Base-by-base conservation (phyloP, 2,797 vertebrate species). In the Champsocephalus gunnari region DNA sequence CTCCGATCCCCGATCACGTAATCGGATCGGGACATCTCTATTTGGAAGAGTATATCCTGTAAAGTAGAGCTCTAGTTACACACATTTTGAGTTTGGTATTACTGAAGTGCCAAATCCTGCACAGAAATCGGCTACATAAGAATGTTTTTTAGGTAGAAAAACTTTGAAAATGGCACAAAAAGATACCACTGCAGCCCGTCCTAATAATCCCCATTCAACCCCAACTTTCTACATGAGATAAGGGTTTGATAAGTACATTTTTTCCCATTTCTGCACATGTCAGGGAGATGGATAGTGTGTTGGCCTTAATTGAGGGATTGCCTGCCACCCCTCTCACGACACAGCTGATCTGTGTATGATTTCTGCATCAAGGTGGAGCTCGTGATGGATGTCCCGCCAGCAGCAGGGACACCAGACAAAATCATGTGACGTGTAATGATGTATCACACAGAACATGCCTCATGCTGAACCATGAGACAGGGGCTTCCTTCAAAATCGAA, bases 281-380 rank as follows among this genome's bases (percentile, higher is more conserved):
- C 85, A 81, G 74, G 32, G 62, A 84, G 89, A 93, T 83, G 81
- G 75, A 91, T 85, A 19, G 73, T 43, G 16, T 66, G 73, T 44
- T 72, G 77, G 82, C 75, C 69, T 84, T 84, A 83, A 83, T 75
- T 89, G 89, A 89, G 65, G 73, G 58, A 91, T 90, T 75, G 80
- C 80, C 83, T 89, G 81, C 87, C 87, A 82, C 43, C 44, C 17
- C 63, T 82, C 82, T 84, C 71, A 83, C 84, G 66, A 83, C 83
- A 77, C 84, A 83, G 84, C 68, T 91, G 90, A 92, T 89, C 88
- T 85, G 82, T 81, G 83, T 81, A 82, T 85, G 87, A 91, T 90
- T 91, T 84, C 85, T 82, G 74, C 79, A 89, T 90, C 76, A 89
- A 84, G 91, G 84, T 49, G 76, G 76, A 85, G 77, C 68, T 64